Base-by-base conservation (phyloP, 1,140 invertebrate species). In the Helicorthomorpha holstii region DNA sequence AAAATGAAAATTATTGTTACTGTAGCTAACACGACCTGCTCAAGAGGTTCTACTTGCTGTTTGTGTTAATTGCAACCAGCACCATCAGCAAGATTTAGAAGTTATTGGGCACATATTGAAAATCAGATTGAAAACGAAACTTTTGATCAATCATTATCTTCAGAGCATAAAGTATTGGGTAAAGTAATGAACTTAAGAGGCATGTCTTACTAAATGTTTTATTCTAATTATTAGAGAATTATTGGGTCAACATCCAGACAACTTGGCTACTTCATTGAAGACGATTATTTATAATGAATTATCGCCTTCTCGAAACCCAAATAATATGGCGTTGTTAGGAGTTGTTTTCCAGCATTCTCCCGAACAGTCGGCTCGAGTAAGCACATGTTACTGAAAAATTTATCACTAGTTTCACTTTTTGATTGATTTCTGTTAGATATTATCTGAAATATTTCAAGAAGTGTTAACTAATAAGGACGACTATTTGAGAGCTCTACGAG, bases 241-340 rank as follows among this genome's bases (percentile, higher is more conserved):
- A 66, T 73, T 87, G 48, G 67, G 71, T 27, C 77, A 79, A 14
- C 82, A 85, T 63, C 76, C 82, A 3, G 83, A 86, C 21, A 92
- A 94, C 62, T 67, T 95, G 7, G 74, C 77, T 26, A 82, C 83
- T n/a, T 78, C 94, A 34, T 68, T 97, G 54, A 92, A 88, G 57
- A 82, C 90, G 59, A 91, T 90, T 0, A 83, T 96, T 55, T 92
- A 91, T 68, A 96, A 96, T 68, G 92, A 97, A 70, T 70, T 97
- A 27, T 92, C 89, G 0, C 67, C 66, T 22, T 82, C 83, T 60
- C 75, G 91, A 46, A 94, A 93, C 73, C 85, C 86, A 0, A 95
- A 94, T 69, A 96, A 95, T 67, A 88, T 96, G 80, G 75, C 82
- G 1, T 78, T 93, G 59, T 68, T 92, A 43, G 79, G 80, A 4